Conservation (phyloP, 1,140 invertebrate species). For the Drosophila kohkoa region DNA sequence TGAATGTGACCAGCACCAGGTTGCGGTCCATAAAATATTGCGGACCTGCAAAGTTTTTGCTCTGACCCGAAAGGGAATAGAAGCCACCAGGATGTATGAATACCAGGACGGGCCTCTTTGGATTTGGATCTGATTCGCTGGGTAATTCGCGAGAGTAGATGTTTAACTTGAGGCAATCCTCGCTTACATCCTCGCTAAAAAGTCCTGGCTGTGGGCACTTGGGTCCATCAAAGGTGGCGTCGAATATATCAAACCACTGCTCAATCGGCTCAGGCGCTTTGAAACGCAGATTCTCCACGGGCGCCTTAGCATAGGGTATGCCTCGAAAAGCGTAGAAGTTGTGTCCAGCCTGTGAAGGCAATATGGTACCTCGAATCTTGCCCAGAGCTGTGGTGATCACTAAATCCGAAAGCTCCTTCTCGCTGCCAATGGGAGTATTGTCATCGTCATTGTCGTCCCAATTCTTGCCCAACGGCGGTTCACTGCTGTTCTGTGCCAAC, state of each 20-base stretch:
- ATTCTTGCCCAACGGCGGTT: slow-evolving; percentile 23
- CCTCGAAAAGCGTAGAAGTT: slow-evolving; percentile 89
- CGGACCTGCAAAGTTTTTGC: slow-evolving; percentile 86
- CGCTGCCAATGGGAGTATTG: slow-evolving; percentile 57
- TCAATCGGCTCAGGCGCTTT: slow-evolving; percentile 86
- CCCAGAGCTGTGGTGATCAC: slow-evolving; percentile 80
- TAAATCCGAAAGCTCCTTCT: slow-evolving; percentile 79
- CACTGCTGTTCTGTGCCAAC: slow-evolving; percentile 31
- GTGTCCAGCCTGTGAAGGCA: slow-evolving; percentile 84
- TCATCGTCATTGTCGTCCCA: slow-evolving; percentile 29
- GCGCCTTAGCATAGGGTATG: slow-evolving; percentile 88
- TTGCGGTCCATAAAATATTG: slow-evolving; percentile 88
- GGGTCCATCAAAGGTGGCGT: slow-evolving; percentile 87
- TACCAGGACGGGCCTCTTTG: slow-evolving; percentile 86
- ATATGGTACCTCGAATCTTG: slow-evolving; percentile 76
- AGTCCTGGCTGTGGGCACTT: slow-evolving; percentile 85
- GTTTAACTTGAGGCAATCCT: slow-evolving; percentile 90
- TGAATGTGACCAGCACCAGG: slow-evolving; percentile 89
- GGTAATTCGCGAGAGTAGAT: slow-evolving; percentile 87
- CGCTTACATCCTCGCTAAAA: slow-evolving; percentile 84
- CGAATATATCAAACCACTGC: slow-evolving; percentile 86
- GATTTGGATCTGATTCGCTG: slow-evolving; percentile 67
- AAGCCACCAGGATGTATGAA: slow-evolving; percentile 87
- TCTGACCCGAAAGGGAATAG: slow-evolving; percentile 85
- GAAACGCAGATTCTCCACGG: slow-evolving; percentile 87